These are phyloP conservation scores for Sebastes oblongus DNA, from an alignment of 2,797 vertebrate genomes.

Conservation along the genomic window DNA sequence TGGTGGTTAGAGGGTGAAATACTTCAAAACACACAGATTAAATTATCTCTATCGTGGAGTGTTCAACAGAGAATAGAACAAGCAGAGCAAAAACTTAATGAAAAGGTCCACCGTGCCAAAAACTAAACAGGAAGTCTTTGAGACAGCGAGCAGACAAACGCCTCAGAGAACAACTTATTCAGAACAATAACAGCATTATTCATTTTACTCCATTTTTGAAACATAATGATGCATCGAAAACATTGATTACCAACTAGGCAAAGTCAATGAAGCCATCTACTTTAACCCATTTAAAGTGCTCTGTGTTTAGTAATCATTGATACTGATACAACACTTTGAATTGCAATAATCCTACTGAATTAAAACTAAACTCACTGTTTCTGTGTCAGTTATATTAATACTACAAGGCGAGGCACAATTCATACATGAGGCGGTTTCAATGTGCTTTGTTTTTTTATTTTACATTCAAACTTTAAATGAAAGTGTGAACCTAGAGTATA, in stretches of 20 bases:
- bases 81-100: neutral
- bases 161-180: neutral
- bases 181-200: neutral
- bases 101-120: neutral
- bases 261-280: neutral
- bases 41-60: neutral
- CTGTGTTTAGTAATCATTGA: neutral
- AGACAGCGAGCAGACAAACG: slow-evolving; percentile 27
- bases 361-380: neutral
- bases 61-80: neutral
- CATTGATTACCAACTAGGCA: neutral
- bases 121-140: slow-evolving; percentile 42
- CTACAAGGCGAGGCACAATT: neutral
- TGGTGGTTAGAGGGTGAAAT: neutral
- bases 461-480: no score
- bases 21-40: neutral
- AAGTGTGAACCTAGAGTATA: no score
- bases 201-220: neutral
- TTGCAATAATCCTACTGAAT: neutral
- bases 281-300: neutral
- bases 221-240: neutral
- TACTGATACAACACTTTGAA: neutral
- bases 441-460: neutral
- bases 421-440: neutral
- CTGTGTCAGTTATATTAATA: no score